Percentiles rank a stretch among this genome's conserved stretches.
Evolutionary conservation across 2,113 vertebrate species (phyloP).

Genomic region (Myotis brandtii): DNA sequence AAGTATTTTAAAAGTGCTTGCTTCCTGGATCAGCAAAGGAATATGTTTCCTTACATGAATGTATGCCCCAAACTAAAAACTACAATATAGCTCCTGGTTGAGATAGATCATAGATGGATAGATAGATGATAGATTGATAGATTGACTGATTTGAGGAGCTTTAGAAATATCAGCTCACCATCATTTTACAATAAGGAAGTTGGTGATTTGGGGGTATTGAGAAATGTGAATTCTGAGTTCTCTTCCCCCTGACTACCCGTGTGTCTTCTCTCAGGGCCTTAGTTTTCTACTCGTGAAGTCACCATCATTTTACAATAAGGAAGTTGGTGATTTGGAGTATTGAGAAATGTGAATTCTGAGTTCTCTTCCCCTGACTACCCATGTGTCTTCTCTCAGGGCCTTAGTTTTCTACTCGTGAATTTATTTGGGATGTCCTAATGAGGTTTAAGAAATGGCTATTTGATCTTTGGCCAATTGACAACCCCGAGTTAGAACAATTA

Average conservation of each 20-base stretch:
- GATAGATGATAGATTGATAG: background rate
- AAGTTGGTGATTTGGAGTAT: background rate
- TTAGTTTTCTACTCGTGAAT: background rate
- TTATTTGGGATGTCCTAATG: background rate
- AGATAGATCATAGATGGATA: background rate
- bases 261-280: background rate
- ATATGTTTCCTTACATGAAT: background rate
- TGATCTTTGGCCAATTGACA: too few species aligned
- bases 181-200: background rate
- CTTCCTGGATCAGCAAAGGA: background rate
- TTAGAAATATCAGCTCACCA: background rate
- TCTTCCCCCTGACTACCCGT: accelerated
- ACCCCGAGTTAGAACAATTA: too few species aligned
- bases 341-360: background rate
- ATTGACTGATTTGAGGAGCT: background rate
- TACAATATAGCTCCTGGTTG: background rate
- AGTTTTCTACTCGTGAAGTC: background rate
- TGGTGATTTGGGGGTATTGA: background rate
- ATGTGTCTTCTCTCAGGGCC: background rate
- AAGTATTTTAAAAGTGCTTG: background rate
- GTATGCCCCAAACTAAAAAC: background rate
- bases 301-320: background rate
- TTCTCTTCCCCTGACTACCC: background rate
- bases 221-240: background rate
- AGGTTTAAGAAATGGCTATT: background rate